Conservation (phyloP, 2,888 invertebrate species). For the Macrophya annulata region DNA sequence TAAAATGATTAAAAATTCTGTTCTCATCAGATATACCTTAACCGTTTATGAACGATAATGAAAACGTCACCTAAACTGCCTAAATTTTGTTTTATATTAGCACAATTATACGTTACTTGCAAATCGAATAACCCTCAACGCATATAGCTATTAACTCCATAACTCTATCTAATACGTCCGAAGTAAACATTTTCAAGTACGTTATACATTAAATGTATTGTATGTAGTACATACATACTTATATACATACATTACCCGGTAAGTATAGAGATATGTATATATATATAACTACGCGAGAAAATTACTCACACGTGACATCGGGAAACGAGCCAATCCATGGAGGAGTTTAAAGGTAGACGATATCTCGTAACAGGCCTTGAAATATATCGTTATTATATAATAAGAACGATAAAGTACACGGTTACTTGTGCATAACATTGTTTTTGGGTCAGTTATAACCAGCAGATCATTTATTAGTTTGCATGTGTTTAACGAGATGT, state of each 20-base stretch:
- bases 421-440: slow-evolving; percentile 39
- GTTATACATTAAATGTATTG: neutral
- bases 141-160: neutral
- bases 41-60: slow-evolving; percentile 15
- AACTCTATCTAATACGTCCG: slow-evolving; percentile 13
- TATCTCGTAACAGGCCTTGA: slow-evolving; percentile 33
- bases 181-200: slow-evolving; percentile 16
- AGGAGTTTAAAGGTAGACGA: neutral
- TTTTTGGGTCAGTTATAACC: slow-evolving; percentile 29
- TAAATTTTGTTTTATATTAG: slow-evolving; percentile 10
- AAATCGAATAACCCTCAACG: slow-evolving; percentile 12
- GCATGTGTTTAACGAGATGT: neutral
- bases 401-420: neutral
- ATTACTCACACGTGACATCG: slow-evolving; percentile 28
- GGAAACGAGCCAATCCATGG: slow-evolving; percentile 4
- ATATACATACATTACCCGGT: neutral
- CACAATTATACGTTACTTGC: slow-evolving; percentile 26
- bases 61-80: neutral
- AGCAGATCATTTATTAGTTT: neutral
- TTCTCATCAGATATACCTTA: slow-evolving; percentile 26
- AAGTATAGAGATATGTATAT: neutral
- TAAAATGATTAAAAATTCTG: neutral
- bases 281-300: neutral
- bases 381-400: slow-evolving; percentile 30
- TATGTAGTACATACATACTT: too few relatives aligned